phyloP scores from a whole-genome alignment of 2,888 invertebrate species.

The Taenaris catops region DNA sequence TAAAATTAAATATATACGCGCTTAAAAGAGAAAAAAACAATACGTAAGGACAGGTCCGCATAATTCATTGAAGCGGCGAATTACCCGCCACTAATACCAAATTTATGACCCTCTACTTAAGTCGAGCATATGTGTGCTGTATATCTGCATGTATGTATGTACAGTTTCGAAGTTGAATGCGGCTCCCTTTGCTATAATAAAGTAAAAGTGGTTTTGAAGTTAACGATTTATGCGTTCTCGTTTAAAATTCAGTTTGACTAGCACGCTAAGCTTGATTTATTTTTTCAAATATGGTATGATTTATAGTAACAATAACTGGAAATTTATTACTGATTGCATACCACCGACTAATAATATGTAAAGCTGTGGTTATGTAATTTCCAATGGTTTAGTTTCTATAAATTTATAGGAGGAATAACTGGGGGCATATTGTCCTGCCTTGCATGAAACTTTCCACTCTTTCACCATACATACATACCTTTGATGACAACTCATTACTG shows the following conservation, averaged over 20 bases:
- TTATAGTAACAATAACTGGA: not conserved
- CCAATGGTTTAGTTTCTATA: too few species aligned
- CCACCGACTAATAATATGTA: too few species aligned
- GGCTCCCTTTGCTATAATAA: constrained; percentile 27
- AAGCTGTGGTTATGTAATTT: too few species aligned
- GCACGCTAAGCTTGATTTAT: constrained; percentile 7
- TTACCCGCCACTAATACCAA: constrained; percentile 37
- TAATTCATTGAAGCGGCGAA: constrained; percentile 25
- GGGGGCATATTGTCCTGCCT: too few species aligned
- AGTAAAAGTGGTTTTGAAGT: constrained; percentile 35
- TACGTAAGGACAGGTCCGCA: constrained; percentile 14
- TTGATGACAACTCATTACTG: too few species aligned
- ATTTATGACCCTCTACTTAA: constrained; percentile 35
- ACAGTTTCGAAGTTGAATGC: constrained; percentile 16
- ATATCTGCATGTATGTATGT: constrained; percentile 7
- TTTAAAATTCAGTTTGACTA: constrained; percentile 3
- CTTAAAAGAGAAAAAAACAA: too few species aligned
- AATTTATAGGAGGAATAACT: too few species aligned
- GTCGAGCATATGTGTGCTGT: too few species aligned
- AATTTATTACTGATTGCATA: too few species aligned
- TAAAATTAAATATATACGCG: not conserved
- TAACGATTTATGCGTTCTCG: constrained; percentile 16
- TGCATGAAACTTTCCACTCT: too few species aligned
- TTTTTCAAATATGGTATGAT: not conserved
- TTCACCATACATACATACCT: too few species aligned